phyloP scores from a whole-genome alignment of 2,113 vertebrate species.

The Lontra canadensis region DNA sequence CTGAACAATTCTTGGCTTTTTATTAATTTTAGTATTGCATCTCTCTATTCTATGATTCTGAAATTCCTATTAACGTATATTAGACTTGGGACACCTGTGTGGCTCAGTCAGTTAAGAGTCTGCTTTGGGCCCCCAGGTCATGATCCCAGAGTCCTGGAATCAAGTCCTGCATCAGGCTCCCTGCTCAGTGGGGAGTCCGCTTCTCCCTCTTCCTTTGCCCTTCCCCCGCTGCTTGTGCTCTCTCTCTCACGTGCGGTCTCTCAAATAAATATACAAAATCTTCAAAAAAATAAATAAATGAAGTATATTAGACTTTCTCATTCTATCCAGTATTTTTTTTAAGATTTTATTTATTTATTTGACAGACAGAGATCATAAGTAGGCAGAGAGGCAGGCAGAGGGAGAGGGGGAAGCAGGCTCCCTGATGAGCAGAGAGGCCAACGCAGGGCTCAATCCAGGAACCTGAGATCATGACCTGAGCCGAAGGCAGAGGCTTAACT shows the following conservation, averaged over 20 bases:
- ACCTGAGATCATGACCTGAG: too few relatives aligned
- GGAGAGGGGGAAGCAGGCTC: too few relatives aligned
- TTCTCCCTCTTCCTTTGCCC: background rate
- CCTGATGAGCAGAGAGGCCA: too few relatives aligned
- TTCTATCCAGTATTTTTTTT: background rate
- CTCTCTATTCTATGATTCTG: background rate
- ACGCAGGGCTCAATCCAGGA: too few relatives aligned
- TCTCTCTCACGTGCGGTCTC: background rate
- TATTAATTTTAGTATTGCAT: background rate
- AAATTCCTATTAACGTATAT: background rate
- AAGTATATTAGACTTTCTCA: background rate
- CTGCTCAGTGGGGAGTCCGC: background rate
- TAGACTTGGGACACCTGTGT: background rate
- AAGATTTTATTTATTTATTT: too few relatives aligned
- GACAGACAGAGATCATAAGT: too few relatives aligned
- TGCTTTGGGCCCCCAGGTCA: background rate
- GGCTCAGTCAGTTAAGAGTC: background rate
- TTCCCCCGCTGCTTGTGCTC: background rate
- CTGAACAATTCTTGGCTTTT: background rate
- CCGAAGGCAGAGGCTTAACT: too few relatives aligned
- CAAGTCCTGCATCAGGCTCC: background rate
- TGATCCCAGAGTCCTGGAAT: background rate
- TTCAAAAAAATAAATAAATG: background rate
- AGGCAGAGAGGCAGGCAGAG: too few relatives aligned
- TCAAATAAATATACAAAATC: background rate